Percentiles rank a stretch among this genome's conserved stretches.
phyloP scores from a whole-genome alignment of 2,888 invertebrate genomes.

The Sipha maydis region DNA sequence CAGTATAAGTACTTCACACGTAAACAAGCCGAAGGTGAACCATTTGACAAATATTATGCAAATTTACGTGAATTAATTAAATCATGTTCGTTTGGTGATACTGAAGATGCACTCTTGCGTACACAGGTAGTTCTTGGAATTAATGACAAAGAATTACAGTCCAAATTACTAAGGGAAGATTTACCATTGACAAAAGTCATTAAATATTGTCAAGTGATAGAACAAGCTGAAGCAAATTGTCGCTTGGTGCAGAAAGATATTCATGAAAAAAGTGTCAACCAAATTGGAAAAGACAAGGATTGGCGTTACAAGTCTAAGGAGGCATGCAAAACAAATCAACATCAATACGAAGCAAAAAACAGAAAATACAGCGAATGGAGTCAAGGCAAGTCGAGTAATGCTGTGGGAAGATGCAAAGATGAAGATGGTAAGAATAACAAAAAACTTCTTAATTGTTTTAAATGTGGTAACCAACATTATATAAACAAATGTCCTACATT shows the following conservation, averaged over 20 bases:
- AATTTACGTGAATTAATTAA: background rate
- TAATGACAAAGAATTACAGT: background rate
- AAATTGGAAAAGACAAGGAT: background rate
- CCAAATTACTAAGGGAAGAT: background rate
- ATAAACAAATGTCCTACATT: background rate
- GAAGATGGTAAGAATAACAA: background rate
- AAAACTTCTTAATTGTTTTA: background rate
- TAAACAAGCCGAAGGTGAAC: background rate
- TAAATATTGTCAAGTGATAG: background rate
- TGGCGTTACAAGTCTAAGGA: background rate
- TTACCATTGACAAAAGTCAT: background rate
- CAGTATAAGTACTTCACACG: background rate
- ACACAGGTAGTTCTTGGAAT: background rate
- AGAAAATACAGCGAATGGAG: background rate
- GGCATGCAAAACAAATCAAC: background rate
- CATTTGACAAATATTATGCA: background rate
- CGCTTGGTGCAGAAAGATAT: background rate
- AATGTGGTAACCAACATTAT: background rate
- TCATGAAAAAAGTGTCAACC: background rate
- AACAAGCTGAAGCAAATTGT: background rate
- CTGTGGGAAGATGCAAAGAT: background rate
- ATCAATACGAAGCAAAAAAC: background rate
- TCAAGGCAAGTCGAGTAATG: background rate
- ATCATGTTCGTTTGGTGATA: background rate
- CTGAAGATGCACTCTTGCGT: background rate